Conservation (phyloP, 2,888 invertebrate genomes). For the Cheilosia pagana region DNA sequence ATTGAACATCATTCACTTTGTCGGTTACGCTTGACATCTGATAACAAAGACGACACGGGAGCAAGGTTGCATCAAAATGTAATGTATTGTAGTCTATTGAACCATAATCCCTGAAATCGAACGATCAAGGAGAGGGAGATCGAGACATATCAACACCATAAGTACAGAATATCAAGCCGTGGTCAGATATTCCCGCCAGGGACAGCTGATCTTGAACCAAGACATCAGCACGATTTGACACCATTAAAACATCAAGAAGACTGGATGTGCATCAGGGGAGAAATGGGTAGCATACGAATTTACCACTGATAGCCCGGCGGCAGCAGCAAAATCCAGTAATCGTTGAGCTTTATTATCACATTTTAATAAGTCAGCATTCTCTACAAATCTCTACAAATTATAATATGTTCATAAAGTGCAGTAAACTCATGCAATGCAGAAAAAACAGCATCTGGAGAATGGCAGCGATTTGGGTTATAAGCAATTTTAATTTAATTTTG, state of each 20-base stretch:
- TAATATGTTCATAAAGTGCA: no score
- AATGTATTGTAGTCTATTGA: background rate
- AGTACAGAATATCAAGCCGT: background rate
- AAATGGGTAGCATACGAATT: background rate
- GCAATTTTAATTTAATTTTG: no score
- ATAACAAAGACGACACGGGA: background rate
- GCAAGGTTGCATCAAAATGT: background rate
- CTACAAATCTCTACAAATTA: no score
- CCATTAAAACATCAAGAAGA: no score
- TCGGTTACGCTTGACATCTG: background rate
- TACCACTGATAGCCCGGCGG: background rate
- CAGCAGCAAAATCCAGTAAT: background rate
- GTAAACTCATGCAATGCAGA: background rate
- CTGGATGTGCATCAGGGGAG: no score
- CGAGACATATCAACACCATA: background rate
- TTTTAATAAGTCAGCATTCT: no score
- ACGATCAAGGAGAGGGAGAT: no score
- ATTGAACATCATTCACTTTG: slow-evolving; percentile 4
- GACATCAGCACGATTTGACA: no score
- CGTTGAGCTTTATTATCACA: background rate
- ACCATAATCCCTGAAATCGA: no score
- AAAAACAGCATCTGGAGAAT: background rate
- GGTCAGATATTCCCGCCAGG: no score
- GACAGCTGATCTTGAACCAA: no score
- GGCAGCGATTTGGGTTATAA: slow-evolving; percentile 1